Evolutionary conservation across 2,113 vertebrate genomes (phyloP), one percentile per base, ranked within the genome.

Genomic region (Dendropsophus ebraccatus): DNA sequence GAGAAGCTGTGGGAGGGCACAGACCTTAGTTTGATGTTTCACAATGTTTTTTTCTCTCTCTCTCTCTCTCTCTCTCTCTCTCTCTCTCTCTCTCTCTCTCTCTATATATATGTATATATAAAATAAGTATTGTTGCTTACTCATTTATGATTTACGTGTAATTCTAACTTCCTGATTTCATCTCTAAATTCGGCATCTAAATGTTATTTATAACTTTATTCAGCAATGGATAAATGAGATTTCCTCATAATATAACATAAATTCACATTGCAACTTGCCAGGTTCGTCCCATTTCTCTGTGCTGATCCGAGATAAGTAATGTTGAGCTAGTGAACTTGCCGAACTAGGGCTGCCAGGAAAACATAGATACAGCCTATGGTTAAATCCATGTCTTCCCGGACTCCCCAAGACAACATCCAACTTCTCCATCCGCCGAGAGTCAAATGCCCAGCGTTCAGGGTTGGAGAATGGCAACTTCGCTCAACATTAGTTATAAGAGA

Each of bases 131-230:
- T 19, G 74, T 28, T n/a, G 14, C 14, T 76, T n/a, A 76, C 47
- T 76, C 74, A 76, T 19, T 17, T 17, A 49, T 76, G 74, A 76
- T 16, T 76, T 47, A 76, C 10, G 47, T 70, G 32, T 23, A 69
- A 28, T 32, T 62, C 23, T 52, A 21, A 50, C 45, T 73, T 84
- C 82, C 70, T 75, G 32, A 32, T 60, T 47, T 21, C 17, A n/a
- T 16, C 47, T 12, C 49, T 84, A 17, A 23, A 84, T 23, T 28
- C 21, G 19, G 52, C 73, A 50, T 77, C 54, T 19, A n/a, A 32
- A 50, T 65, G 73, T 84, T 77, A 77, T 47, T 67, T n/a, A 21
- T 65, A 77, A 50, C 73, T 17, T 41, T 21, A 23, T 62, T 84
- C 74, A 62, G 2, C 8, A 17, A 52, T 47, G 11, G 13, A 47